Evolutionary conservation across 2,888 invertebrate species (phyloP), one percentile per base, ranked within the genome.

Genomic region (Heliconius aoede): DNA sequence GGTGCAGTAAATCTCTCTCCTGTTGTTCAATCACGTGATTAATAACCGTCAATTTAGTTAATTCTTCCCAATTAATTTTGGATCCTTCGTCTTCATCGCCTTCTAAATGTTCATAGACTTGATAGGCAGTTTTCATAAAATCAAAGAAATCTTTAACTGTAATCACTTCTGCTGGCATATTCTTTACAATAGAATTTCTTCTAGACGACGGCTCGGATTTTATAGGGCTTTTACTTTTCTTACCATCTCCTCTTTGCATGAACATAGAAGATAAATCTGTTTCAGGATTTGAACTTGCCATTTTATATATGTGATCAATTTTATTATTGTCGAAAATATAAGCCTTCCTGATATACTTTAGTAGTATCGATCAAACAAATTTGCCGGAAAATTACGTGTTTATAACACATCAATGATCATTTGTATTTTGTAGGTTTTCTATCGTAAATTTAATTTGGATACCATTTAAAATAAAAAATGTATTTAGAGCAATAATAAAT

Each of bases 111-210:
- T 94, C 94, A 77, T 93, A 94, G 18, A 97, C 96, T 91, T 96
- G 96, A 88, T 97, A 97, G 0, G 97, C 96, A 11, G 96, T 96
- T 86, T 96, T 95, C 92, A 97, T 95, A 85, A 96, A 96, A 85
- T 96, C 96, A 83, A 97, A 95, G 85, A 97, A 97, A 83, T 96
- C 96, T 87, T 95, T 95, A 11, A 96, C 95, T 0, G 96, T 95
- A 71, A 97, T 95, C 46, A 96, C 95, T 87, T 96, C 96, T 1
- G 95, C 92, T 76, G 89, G 86, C 58, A 86, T 81, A 55, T 73
- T 83, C n/a, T 87, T 90, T 1, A 81, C 83, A 1, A 81, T 72
- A 1, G 89, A 89, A 81, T 87, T 90, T 81, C 83, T 85, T 78
- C 88, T 84, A 1, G 90, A 86, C 1, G 86, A 81, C 28, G 86